Conservation (phyloP, 35 echinoderm and acorn worm species). For the Holothuria glaberrima region DNA sequence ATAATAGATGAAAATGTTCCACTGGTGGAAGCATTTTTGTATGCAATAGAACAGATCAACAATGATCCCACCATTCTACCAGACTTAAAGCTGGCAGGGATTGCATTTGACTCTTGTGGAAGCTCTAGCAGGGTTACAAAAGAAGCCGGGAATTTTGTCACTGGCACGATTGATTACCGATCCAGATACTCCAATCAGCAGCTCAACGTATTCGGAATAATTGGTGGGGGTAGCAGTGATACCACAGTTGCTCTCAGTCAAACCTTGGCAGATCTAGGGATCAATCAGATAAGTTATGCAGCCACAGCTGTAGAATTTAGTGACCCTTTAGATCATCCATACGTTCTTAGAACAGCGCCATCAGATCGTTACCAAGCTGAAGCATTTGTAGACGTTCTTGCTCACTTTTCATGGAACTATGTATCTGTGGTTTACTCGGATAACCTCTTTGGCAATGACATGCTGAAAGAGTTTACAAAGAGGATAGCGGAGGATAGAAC, state of each 20-base stretch:
- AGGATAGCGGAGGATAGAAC: neutral
- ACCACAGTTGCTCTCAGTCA: conserved; percentile 66
- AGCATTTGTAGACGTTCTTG: conserved; percentile 71
- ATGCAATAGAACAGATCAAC: conserved; percentile 81
- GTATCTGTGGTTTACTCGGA: conserved; percentile 88
- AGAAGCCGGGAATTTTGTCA: conserved; percentile 79
- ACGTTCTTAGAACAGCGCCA: conserved; percentile 83
- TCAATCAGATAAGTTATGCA: conserved; percentile 88
- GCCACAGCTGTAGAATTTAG: conserved; percentile 73
- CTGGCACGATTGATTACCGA: conserved; percentile 81
- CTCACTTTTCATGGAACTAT: conserved; percentile 67
- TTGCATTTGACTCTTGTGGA: conserved; percentile 89
- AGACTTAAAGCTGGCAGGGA: conserved; percentile 73
- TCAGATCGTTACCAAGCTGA: conserved; percentile 70
- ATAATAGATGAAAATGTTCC: conserved; percentile 74
- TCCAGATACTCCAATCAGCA: conserved; percentile 49
- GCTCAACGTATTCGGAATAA: conserved; percentile 65
- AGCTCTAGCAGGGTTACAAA: conserved; percentile 58
- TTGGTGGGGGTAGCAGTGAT: conserved; percentile 88
- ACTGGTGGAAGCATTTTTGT: conserved; percentile 85
- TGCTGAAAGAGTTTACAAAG: conserved; percentile 59
- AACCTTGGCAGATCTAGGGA: conserved; percentile 39
- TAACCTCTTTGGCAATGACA: conserved; percentile 76
- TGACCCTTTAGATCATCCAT: conserved; percentile 66
- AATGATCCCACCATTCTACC: conserved; percentile 49